A percentile compares a stretch with the other conserved stretches of the same genome.
These are phyloP conservation scores for Cercopithecus neglectus DNA, from an alignment of 2,797 vertebrate species.

Conservation along the genomic window DNA sequence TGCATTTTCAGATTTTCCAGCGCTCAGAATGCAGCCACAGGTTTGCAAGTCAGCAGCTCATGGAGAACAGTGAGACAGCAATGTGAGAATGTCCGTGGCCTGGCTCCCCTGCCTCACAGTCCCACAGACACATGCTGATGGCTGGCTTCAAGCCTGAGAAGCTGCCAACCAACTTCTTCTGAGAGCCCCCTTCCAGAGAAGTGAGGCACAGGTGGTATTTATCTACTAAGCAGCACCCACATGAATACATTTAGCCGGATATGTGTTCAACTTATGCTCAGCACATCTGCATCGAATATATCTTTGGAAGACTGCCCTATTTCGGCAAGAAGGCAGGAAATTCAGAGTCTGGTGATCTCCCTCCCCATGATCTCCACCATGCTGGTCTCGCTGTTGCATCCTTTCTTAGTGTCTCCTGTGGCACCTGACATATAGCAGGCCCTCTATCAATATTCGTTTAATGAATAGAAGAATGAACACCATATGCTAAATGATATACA, in stretches of 20 bases:
- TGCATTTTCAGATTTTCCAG: background rate
- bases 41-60: background rate
- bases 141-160: background rate
- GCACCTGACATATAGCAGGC: background rate
- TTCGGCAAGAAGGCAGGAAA: conserved; percentile 24
- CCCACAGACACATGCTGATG: background rate
- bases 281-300: conserved; percentile 56
- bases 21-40: background rate
- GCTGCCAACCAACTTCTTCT: background rate
- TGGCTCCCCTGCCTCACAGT: background rate
- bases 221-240: background rate
- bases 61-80: background rate
- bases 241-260: background rate
- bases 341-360: conserved; percentile 1
- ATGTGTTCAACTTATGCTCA: background rate
- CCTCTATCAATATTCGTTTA: background rate
- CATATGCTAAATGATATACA: background rate
- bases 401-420: background rate
- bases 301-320: conserved; percentile 48
- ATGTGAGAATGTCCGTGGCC: background rate
- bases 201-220: background rate
- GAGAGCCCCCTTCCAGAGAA: background rate
- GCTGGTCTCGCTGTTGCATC: background rate
- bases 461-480: background rate
- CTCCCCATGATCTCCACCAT: background rate